Conservation (phyloP, 2,797 vertebrate genomes). For the Coendou prehensilis region DNA sequence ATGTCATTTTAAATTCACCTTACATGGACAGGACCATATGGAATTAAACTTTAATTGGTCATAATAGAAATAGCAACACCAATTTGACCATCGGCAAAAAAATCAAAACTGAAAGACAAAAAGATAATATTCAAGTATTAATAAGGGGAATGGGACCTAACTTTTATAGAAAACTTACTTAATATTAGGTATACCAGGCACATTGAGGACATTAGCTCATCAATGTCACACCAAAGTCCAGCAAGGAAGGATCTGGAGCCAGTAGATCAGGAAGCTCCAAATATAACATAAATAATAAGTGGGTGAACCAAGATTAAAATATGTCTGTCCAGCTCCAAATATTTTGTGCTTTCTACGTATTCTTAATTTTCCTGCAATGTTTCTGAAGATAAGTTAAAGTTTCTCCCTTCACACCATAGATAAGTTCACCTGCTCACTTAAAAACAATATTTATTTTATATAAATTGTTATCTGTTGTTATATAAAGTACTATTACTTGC, state of each 20-base stretch:
- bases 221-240: not conserved
- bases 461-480: not conserved
- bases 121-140: not conserved
- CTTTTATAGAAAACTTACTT: not conserved
- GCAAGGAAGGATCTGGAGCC: not conserved
- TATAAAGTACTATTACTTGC: not conserved
- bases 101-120: constrained; percentile 12
- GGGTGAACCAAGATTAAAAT: not conserved
- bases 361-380: not conserved
- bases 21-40: not conserved
- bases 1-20: constrained; percentile 61
- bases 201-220: not conserved
- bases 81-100: constrained; percentile 8
- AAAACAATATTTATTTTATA: not conserved
- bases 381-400: not conserved
- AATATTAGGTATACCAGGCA: not conserved
- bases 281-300: not conserved
- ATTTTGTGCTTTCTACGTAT: not conserved
- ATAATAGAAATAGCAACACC: not conserved
- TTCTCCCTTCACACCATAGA: not conserved
- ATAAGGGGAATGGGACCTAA: not conserved
- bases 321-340: not conserved
- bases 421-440: not conserved
- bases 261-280: not conserved
- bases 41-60: constrained; percentile 45